Evolutionary conservation across 2,888 invertebrate species (phyloP), one percentile per base, ranked within the genome.

Genomic region (Eilema griseolum): DNA sequence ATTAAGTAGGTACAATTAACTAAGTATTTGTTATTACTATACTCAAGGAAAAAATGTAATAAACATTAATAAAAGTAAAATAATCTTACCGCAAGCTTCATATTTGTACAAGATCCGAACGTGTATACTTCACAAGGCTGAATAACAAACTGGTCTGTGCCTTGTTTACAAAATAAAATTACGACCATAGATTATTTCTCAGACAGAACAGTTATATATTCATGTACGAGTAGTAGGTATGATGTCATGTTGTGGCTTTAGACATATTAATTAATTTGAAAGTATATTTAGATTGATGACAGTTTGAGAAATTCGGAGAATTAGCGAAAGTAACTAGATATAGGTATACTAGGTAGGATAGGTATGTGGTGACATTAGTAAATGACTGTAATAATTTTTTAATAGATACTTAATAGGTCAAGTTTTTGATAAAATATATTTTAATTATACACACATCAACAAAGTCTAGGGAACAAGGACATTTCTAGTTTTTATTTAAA

Each of bases 41-140:
- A 24, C 20, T 26, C 41, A 41, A 11, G 20, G 3, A 41, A 5
- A 37, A 37, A 24, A 8, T 1, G n/a, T 46, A 41, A 0, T 12
- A 11, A 59, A 37, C 12, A 46, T 24, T 23, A 0, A 28, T 5
- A 59, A 7, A 12, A 14, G 14, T 46, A 10, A 37, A 41, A 64
- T 16, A 28, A 16, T 37, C 75, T 69, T 56, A 75, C 75, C 66
- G 67, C 23, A 24, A 72, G 33, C 67, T 75, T 75, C 75, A 75
- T 75, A n/a, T 37, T 74, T 31, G 14, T 57, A 10, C 16, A 37
- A 4, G 7, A 62, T 65, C 37, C n/a, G 10, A 33, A 66, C 66
- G 41, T 28, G 66, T 61, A 2, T 28, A 3, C 31, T 37, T 12
- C 37, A 70, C 66, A 70, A 66, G 62, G 56, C 57, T 41, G 61